Conservation (phyloP, 2,113 vertebrate species). For the Verasper variegatus region DNA sequence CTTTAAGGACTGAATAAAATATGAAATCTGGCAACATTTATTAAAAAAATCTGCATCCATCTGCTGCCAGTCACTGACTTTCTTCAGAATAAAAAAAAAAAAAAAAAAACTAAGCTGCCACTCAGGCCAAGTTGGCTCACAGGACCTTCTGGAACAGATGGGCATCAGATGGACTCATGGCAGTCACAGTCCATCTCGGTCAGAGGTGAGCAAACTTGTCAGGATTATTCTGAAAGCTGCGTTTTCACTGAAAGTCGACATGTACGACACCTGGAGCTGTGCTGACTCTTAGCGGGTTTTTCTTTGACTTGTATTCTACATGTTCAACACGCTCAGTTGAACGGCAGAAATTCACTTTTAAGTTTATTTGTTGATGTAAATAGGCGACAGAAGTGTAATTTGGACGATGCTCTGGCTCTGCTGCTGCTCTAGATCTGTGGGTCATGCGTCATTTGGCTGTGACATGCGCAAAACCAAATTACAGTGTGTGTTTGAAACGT, state of each 20-base stretch:
- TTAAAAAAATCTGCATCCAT: not conserved
- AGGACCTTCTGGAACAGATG: slow-evolving; percentile 1
- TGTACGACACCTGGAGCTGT: not conserved
- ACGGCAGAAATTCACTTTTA: too few species aligned
- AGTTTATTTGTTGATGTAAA: not conserved
- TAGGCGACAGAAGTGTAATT: not conserved
- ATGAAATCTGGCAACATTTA: not conserved
- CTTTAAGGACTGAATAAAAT: not conserved
- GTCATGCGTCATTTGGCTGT: not conserved
- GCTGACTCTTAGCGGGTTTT: not conserved
- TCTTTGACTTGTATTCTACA: not conserved
- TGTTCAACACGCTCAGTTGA: not conserved
- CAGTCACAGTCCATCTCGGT: not conserved
- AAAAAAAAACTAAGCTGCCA: not conserved
- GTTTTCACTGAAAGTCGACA: not conserved
- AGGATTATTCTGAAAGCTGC: not conserved
- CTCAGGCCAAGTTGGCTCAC: not conserved
- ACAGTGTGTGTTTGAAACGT: too few species aligned
- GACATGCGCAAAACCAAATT: not conserved
- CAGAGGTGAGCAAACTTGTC: not conserved
- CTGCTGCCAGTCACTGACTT: not conserved
- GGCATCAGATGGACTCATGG: slow-evolving; percentile 1
- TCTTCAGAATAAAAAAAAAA: not conserved
- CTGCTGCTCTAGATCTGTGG: not conserved
- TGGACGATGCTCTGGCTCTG: not conserved